Base-by-base conservation (phyloP, 2,113 vertebrate species). In the Ranitomeya variabilis region DNA sequence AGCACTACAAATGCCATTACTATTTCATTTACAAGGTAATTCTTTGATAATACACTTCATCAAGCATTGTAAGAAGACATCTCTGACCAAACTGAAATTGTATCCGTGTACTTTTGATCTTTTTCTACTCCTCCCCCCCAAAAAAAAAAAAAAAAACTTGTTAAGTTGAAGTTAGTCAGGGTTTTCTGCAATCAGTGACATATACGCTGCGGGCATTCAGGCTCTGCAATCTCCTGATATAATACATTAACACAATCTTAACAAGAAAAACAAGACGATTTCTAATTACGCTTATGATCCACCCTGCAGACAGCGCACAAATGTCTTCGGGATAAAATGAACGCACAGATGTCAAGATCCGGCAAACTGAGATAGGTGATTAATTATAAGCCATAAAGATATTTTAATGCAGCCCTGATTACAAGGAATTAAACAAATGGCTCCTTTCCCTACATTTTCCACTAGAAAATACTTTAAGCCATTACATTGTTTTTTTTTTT, bases 221-320 rank as follows among this genome's bases (percentile, higher is more conserved):
- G 45, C 45, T 71, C 82, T 84, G 82, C 82, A 84, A 84, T 83
- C 82, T 84, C 82, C 82, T 69, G 66, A 84, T 83, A 69, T 84
- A 84, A 84, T 71, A 84, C 82, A 84, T 84, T 84, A 71, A 84
- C 64, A 84, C 82, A 54, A 64, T 71, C 64, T 84, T 84, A 71
- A 84, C 82, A 84, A 84, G 82, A 84, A 84, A 84, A 84, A 84
- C 82, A 84, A 84, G 82, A 84, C 21, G 52, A 69, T 84, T 84
- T 84, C 64, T 84, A 84, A 84, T 84, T 84, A 84, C 45, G 66
- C 82, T 84, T 84, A 85, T 74, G 67, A 73, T 85, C 83, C 69
- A 85, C 69, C 83, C 69, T 74, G 67, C n/a, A 73, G 67, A 60
- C 54, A 74, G 83, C 69, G 18, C 69, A 18, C 57, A 55, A 85